Base-by-base conservation (phyloP, 2,797 vertebrate species). In the Saguinus oedipus region DNA sequence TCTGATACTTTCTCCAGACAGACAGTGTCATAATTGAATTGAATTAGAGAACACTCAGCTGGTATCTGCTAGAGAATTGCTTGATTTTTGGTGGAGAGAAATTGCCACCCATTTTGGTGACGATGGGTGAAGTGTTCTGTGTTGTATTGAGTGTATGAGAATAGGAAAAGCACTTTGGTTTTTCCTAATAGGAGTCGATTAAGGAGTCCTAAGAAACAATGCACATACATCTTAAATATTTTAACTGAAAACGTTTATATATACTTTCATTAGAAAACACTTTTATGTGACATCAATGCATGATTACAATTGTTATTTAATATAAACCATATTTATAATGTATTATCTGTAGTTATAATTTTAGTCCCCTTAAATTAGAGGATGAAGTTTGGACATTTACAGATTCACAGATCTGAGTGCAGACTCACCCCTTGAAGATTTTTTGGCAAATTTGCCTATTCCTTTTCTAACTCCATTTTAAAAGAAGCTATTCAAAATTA, bases 401-500 rank as follows among this genome's bases (percentile, higher is more conserved):
- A 48, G 75, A 95, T 76, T 7, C 20, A 55, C 20, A 55, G 2
- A 80, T 33, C 7, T 30, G 64, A 89, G 44, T 19, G 1, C 30
- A 91, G 42, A 72, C 46, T 75, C 2, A 26, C 87, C 68, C 61
- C 8, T 64, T 3, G 3, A 82, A 79, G 33, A 15, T 55, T 88
- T 84, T 17, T 75, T 33, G 3, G 50, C 36, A 70, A 4, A 90
- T 24, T 85, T 39, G 12, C 79, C 72, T 90, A 75, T 79, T 86
- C 12, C 50, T 92, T 85, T 90, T 50, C 13, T 74, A 57, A 55
- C 2, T n/a, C 30, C 15, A 24, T 70, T 92, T 70, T 50, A 24
- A 42, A 50, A 86, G 55, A 92, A 85, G 33, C 19, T 57, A 26
- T 81, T 82, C 24, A 86, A 86, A 86, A 93, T 92, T 50, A 96